Evolutionary conservation across 2,113 vertebrate genomes (phyloP).

Genomic region (Polypterus senegalus): DNA sequence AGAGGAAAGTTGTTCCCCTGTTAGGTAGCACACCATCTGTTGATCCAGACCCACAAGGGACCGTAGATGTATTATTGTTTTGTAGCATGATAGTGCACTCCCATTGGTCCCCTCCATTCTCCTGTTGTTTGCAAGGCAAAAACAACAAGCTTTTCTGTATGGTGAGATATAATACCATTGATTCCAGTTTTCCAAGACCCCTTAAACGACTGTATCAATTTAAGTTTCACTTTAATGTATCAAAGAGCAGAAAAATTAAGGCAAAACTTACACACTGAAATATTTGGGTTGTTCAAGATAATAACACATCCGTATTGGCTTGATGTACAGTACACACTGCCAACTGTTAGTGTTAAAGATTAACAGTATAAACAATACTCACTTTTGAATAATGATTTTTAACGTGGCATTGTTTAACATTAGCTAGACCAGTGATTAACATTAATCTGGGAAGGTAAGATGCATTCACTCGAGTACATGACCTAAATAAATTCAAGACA

Average conservation of each 20-base stretch:
- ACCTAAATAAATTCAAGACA: neutral
- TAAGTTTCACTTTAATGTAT: neutral
- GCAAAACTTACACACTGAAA: neutral
- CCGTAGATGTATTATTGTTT: neutral
- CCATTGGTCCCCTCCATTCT: neutral
- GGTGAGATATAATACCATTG: neutral
- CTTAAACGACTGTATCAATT: neutral
- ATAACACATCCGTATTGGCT: neutral
- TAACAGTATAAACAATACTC: neutral
- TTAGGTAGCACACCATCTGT: no score
- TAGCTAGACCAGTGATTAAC: neutral
- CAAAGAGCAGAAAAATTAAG: neutral
- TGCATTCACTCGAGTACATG: neutral
- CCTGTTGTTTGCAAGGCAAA: neutral
- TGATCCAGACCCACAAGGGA: neutral
- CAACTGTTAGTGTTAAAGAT: neutral
- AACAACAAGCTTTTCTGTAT: neutral
- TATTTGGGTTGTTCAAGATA: neutral
- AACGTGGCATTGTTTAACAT: neutral
- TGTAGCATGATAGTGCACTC: neutral
- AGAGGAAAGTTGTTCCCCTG: no score
- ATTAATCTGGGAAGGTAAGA: neutral
- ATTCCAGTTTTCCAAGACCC: neutral
- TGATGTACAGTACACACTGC: neutral
- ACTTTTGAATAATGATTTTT: neutral